Conservation (phyloP, 2,888 invertebrate genomes). For the Villa cingulata region DNA sequence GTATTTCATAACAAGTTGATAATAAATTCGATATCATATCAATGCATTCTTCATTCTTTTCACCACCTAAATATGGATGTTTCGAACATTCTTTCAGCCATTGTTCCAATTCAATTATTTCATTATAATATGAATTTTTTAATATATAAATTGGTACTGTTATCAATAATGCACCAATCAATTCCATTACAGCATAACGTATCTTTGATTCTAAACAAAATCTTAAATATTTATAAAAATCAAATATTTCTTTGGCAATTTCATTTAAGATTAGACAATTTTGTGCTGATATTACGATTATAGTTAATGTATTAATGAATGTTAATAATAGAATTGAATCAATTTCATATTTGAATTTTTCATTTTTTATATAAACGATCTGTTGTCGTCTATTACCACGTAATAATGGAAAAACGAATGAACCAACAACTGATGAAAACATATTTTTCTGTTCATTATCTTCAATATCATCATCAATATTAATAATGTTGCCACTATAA, state of each 20-base stretch:
- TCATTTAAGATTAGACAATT: constrained; percentile 50
- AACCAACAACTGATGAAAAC: constrained; percentile 59
- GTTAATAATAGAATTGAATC: constrained; percentile 54
- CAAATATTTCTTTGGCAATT: constrained; percentile 57
- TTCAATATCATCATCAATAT: constrained; percentile 20
- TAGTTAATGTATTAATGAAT: constrained; percentile 53
- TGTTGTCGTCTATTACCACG: constrained; percentile 51
- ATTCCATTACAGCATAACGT: constrained; percentile 48
- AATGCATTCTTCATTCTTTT: constrained; percentile 50
- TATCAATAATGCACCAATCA: constrained; percentile 51
- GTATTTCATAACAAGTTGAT: constrained; percentile 25
- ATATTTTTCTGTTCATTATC: constrained; percentile 41
- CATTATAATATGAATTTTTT: constrained; percentile 44
- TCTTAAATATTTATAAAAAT: constrained; percentile 50
- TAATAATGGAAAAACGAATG: constrained; percentile 72
- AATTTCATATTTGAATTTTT: constrained; percentile 45
- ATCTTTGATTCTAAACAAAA: constrained; percentile 54
- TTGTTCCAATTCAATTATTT: constrained; percentile 47
- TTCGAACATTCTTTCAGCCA: constrained; percentile 51
- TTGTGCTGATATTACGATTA: constrained; percentile 50
- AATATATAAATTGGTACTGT: constrained; percentile 46
- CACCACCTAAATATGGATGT: constrained; percentile 44
- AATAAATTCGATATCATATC: constrained; percentile 48
- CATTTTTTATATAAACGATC: constrained; percentile 39
- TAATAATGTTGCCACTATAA: too few relatives aligned